Evolutionary conservation across 2,888 invertebrate species (phyloP).

Genomic region (Agriopis marginaria): DNA sequence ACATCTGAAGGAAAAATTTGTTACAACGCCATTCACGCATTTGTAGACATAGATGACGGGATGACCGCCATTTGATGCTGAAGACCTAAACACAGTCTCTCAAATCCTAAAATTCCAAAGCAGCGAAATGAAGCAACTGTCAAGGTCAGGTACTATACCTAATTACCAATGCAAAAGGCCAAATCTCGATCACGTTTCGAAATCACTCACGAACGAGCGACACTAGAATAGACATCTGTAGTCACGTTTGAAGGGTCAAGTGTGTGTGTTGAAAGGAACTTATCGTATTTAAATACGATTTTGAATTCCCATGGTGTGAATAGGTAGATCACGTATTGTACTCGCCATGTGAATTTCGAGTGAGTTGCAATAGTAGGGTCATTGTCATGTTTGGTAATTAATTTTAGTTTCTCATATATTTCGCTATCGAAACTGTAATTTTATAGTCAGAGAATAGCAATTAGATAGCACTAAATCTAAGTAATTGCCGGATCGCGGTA

Average conservation of each 20-base stretch:
- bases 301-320: constrained; percentile 20
- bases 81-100: not conserved
- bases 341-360: constrained; percentile 31
- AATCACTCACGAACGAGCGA: constrained; percentile 37
- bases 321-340: constrained; percentile 28
- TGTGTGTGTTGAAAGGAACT: constrained; percentile 28
- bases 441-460: constrained; percentile 20
- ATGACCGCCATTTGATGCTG: no score
- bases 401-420: constrained; percentile 27
- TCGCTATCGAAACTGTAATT: constrained; percentile 28
- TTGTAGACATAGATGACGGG: no score
- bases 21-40: no score
- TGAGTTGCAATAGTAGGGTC: constrained; percentile 34
- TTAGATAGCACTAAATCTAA: constrained; percentile 12
- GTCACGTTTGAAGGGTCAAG: constrained; percentile 42
- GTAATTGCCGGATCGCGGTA: constrained; percentile 1
- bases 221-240: constrained; percentile 21
- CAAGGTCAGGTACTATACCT: constrained; percentile 28
- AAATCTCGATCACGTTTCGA: constrained; percentile 34
- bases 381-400: constrained; percentile 27
- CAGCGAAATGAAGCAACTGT: constrained; percentile 34
- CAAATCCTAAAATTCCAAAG: constrained; percentile 33
- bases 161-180: constrained; percentile 33
- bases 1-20: no score
- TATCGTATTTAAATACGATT: constrained; percentile 20